Conservation (phyloP, 2,113 vertebrate species). For the Nothocercus julius region DNA sequence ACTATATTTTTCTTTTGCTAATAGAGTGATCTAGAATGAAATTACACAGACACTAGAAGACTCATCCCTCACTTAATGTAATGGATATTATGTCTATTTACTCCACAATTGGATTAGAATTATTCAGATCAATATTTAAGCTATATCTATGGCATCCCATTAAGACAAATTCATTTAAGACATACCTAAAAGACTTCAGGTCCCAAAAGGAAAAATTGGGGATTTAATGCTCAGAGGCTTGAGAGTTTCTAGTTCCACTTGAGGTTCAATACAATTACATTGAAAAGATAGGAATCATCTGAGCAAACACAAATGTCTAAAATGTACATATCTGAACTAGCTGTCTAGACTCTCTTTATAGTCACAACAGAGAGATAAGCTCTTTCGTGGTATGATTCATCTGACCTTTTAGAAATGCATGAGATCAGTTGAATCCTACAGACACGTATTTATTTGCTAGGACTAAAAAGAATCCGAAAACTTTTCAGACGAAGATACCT, state of each 20-base stretch:
- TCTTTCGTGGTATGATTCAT: constrained; percentile 6
- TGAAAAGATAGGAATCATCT: not conserved
- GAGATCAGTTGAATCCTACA: not conserved
- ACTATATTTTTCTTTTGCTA: not conserved
- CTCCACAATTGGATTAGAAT: not conserved
- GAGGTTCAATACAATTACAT: not conserved
- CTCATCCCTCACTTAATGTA: not conserved
- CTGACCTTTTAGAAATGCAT: constrained; percentile 8
- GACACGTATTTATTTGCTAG: not conserved
- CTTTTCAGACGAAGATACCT: not conserved
- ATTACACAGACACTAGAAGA: not conserved
- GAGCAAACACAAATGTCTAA: not conserved
- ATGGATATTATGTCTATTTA: not conserved
- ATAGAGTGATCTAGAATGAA: not conserved
- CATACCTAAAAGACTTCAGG: not conserved
- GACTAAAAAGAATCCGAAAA: not conserved
- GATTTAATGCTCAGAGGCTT: not conserved
- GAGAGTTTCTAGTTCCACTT: not conserved
- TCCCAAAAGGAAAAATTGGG: not conserved
- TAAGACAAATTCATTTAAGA: not conserved
- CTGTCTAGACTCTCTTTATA: not conserved
- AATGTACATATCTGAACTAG: not conserved
- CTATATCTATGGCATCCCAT: not conserved
- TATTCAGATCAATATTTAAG: not conserved
- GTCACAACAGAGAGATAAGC: not conserved